A percentile compares a stretch with the other conserved stretches of the same genome.
These are phyloP conservation scores for Campylomormyrus tamandua DNA, from an alignment of 2,113 vertebrate species.

Conservation along the genomic window DNA sequence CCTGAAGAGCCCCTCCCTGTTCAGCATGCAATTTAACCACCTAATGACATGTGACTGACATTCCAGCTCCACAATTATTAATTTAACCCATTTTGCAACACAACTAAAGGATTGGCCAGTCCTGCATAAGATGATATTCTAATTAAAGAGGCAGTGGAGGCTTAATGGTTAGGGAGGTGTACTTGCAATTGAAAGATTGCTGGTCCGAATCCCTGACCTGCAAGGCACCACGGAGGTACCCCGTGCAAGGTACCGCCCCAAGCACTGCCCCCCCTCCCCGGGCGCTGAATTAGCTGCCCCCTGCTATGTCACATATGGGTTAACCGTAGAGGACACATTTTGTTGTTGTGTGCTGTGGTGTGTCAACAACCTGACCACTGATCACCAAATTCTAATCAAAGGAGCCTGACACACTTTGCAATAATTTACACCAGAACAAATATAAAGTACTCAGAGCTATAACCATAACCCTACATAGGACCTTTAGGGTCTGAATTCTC, in stretches of 20 bases:
- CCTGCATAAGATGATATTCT: neutral
- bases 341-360: no score
- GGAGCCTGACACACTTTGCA: neutral
- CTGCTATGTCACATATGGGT: no score
- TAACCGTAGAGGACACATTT: no score
- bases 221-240: no score
- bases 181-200: no score
- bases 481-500: neutral
- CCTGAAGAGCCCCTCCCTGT: neutral
- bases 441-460: neutral
- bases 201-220: no score
- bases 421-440: neutral
- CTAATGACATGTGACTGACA: neutral
- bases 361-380: no score
- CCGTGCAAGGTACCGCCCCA: no score
- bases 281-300: no score
- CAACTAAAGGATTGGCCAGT: neutral
- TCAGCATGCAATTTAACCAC: neutral
- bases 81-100: neutral
- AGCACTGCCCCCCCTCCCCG: no score
- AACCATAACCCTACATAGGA: neutral
- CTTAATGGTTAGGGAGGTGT: no score
- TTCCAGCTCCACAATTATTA: neutral
- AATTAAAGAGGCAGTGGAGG: neutral
- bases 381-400: neutral